Evolutionary conservation across 2,888 invertebrate genomes (phyloP).

Genomic region (Pasiphila rectangulata): DNA sequence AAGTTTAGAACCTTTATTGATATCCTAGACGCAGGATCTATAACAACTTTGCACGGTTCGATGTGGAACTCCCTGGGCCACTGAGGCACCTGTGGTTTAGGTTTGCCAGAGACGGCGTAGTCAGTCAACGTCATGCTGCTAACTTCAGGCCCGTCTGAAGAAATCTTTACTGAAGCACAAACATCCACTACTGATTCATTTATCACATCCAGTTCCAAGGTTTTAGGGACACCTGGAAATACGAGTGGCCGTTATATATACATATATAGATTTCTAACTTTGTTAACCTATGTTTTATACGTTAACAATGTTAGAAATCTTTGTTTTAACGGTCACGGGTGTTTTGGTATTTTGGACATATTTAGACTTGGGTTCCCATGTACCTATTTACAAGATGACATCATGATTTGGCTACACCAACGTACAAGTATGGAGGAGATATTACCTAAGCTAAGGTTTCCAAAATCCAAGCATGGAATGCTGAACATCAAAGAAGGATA

Average conservation of each 20-base stretch:
- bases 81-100: constrained; percentile 63
- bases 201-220: constrained; percentile 66
- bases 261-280: neutral
- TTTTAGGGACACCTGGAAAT: constrained; percentile 70
- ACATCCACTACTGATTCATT: constrained; percentile 81
- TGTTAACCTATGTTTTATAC: neutral
- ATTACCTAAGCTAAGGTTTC: constrained; percentile 79
- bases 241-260: neutral
- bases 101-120: constrained; percentile 59
- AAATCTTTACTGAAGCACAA: constrained; percentile 68
- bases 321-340: too few species aligned
- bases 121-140: constrained; percentile 70
- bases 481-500: constrained; percentile 81
- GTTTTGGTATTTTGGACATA: too few species aligned
- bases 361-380: too few species aligned
- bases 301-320: too few species aligned
- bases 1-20: constrained; percentile 74
- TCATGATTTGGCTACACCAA: too few species aligned
- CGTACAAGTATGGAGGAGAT: neutral
- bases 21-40: constrained; percentile 67
- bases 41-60: constrained; percentile 65
- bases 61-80: constrained; percentile 80
- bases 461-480: constrained; percentile 78
- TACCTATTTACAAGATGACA: too few species aligned
- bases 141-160: constrained; percentile 79